Conservation (phyloP, 2,888 invertebrate genomes). For the Deroplatys truncata region DNA sequence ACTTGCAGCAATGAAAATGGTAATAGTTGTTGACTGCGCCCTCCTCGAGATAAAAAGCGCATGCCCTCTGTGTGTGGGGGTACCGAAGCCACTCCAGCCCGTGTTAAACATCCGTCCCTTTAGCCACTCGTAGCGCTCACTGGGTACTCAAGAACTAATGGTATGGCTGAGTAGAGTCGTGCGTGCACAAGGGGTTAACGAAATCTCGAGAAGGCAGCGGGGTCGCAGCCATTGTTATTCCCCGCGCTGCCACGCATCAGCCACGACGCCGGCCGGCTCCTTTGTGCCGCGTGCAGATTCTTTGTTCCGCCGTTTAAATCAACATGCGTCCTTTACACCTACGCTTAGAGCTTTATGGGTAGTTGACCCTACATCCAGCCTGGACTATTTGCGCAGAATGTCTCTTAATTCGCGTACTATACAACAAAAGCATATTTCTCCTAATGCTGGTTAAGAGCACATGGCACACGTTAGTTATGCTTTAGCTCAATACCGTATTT, state of each 20-base stretch:
- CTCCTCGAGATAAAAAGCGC: neutral
- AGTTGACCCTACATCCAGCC: too few relatives aligned
- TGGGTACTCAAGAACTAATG: neutral
- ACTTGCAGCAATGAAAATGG: neutral
- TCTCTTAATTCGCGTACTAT: too few relatives aligned
- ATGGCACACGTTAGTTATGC: too few relatives aligned
- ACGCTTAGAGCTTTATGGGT: neutral
- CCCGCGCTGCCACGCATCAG: neutral
- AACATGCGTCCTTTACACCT: neutral
- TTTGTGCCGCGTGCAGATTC: neutral
- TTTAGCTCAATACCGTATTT: too few relatives aligned
- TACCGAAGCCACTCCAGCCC: neutral
- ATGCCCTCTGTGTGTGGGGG: neutral
- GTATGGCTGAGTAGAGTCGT: neutral
- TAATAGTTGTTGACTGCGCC: neutral
- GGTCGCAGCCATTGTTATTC: neutral
- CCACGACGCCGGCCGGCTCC: neutral
- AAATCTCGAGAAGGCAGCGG: neutral
- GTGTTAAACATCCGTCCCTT: neutral
- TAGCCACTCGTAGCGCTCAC: neutral
- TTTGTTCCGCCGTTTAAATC: neutral
- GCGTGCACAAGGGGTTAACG: neutral
- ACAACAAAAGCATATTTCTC: too few relatives aligned
- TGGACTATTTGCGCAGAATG: too few relatives aligned
- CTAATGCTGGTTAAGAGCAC: too few relatives aligned